Conservation (phyloP, 2,113 vertebrate genomes). For the Alligator sinensis region DNA sequence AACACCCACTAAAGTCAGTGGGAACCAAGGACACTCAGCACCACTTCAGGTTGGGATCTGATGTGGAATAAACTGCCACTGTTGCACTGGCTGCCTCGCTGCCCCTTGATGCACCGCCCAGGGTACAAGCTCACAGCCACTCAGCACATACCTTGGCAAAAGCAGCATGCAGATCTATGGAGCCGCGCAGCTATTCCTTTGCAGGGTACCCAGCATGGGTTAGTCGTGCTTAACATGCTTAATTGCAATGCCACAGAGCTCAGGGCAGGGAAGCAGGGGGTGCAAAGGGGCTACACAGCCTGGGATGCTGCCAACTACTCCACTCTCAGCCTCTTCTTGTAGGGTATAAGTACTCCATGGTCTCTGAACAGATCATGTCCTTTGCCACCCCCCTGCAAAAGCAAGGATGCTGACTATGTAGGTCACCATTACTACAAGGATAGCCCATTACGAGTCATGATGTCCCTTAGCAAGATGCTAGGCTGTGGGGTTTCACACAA, state of each 20-base stretch:
- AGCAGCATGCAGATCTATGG: not conserved
- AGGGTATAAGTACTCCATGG: no score
- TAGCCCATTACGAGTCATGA: not conserved
- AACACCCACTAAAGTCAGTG: not conserved
- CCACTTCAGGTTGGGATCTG: slow-evolving; percentile 19
- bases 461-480: not conserved
- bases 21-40: not conserved
- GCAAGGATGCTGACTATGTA: not conserved
- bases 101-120: slow-evolving; percentile 33
- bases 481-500: not conserved
- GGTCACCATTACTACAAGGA: not conserved
- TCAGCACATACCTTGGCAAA: slow-evolving; percentile 71
- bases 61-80: not conserved
- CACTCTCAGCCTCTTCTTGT: not conserved
- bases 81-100: slow-evolving; percentile 61
- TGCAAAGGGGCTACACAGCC: not conserved
- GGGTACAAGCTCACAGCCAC: slow-evolving; percentile 53
- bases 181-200: not conserved
- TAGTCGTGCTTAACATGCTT: slow-evolving; percentile 34
- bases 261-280: slow-evolving; percentile 24
- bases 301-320: not conserved
- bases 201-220: not conserved
- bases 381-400: no score
- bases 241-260: slow-evolving; percentile 61
- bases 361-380: no score